phyloP scores from a whole-genome alignment of 2,797 vertebrate genomes.

The Tapera naevia region DNA sequence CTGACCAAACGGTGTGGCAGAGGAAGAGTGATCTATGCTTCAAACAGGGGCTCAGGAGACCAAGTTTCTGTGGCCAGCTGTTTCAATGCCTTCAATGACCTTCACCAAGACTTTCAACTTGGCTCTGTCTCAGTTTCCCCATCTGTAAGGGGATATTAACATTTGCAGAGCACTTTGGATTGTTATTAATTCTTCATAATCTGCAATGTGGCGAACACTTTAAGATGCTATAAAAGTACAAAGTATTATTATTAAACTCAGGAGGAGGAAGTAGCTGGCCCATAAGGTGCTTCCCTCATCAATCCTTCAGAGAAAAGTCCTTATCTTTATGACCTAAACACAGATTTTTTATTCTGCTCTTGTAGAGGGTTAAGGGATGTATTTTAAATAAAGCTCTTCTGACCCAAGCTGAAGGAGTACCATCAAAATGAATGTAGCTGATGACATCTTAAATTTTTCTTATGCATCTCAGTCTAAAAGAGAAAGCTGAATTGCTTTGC shows the following conservation, averaged over 20 bases:
- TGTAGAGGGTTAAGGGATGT: background rate
- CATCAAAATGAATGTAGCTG: conserved; percentile 10
- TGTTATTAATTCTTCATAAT: conserved; percentile 43
- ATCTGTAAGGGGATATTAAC: conserved; percentile 5
- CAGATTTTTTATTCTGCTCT: background rate
- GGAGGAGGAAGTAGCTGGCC: conserved; percentile 5
- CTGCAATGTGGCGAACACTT: conserved; percentile 45
- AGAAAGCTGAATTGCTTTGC: background rate
- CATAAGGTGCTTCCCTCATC: background rate
- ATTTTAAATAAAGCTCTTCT: conserved; percentile 25
- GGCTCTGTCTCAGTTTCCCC: conserved; percentile 54
- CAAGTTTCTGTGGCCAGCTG: conserved; percentile 23
- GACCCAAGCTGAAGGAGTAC: background rate
- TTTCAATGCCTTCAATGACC: background rate
- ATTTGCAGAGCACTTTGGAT: conserved; percentile 39
- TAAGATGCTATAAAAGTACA: conserved; percentile 53
- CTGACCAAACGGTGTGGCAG: background rate
- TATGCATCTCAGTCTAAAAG: background rate
- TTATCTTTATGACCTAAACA: conserved; percentile 33
- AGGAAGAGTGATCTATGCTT: background rate
- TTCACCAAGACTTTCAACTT: conserved; percentile 47
- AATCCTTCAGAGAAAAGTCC: background rate
- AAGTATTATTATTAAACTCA: conserved; percentile 50
- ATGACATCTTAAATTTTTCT: conserved; percentile 42
- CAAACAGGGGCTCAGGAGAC: background rate